Evolutionary conservation across 2,888 invertebrate species (phyloP).

Genomic region (Cephus spinipes): DNA sequence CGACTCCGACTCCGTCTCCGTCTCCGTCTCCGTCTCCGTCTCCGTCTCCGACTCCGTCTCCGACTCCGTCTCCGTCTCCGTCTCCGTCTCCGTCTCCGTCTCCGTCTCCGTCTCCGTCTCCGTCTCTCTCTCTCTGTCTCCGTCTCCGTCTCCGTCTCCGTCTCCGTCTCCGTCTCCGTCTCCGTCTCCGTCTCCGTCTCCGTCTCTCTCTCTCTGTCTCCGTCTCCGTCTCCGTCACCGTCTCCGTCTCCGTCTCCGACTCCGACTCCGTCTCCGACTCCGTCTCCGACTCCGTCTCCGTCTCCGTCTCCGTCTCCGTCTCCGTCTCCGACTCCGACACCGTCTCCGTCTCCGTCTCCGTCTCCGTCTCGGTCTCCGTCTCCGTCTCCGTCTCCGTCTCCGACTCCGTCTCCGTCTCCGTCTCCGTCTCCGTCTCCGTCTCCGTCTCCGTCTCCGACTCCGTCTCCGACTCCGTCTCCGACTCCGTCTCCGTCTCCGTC

Average conservation of each 20-base stretch:
- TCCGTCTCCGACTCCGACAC: no score
- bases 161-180: no score
- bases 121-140: no score
- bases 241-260: no score
- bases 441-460: background rate
- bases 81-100: slow-evolving; percentile 1
- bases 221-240: no score
- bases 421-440: background rate
- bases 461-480: background rate
- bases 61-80: slow-evolving; percentile 1
- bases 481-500: no score
- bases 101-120: no score
- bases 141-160: no score
- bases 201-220: no score
- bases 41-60: background rate
- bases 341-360: slow-evolving; percentile 3
- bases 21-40: slow-evolving; percentile 3
- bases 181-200: no score
- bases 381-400: slow-evolving; percentile 3
- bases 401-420: slow-evolving; percentile 1
- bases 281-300: slow-evolving; percentile 1
- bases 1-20: slow-evolving; percentile 3
- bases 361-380: slow-evolving; percentile 1
- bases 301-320: slow-evolving; percentile 3
- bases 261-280: background rate